Base-by-base conservation (phyloP, 2,113 vertebrate genomes). In the Enhydra lutris region DNA sequence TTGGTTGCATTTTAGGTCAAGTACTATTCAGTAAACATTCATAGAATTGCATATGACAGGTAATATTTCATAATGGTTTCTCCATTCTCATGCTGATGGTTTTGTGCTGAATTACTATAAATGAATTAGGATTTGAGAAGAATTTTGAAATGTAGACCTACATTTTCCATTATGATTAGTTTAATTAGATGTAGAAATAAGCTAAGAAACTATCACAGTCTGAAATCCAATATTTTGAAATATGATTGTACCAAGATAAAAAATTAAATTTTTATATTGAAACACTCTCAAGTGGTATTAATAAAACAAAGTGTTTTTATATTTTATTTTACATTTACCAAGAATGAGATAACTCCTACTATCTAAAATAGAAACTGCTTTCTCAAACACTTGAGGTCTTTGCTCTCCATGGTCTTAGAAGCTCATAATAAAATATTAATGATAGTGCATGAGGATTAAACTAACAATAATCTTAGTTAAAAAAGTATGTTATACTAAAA, bases 61-160 rank as follows among this genome's bases (percentile, higher is more conserved):
- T 98, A 99, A 99, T 99, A 99, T 99, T 99, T 99, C 97, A 99
- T 97, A 98, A 98, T 88, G 76, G 95, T 96, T 98, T 97, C 97
- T 97, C 97, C 74, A 98, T 98, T 99, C 96, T 97, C 98, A 98
- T 98, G 88, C 59, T 36, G 36, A 78, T 92, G 94, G 97, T 98
- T 98, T 84, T 95, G 65, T 95, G 86, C 10, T 18, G 81, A 97
- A 93, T 69, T 78, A 65, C 50, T 18, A 65, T 65, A 97, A 97
- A 39, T 73, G 39, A 96, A 69, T 95, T 97, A 98, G 50, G 73
- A 94, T 97, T 98, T 67, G 61, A 98, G 26, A 4, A 96, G 36
- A 97, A 98, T 95, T 78, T 97, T 47, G 15, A 98, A 98, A 96
- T 84, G 20, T 78, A 78, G 87, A 71, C 96, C 98, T 98, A 96